phyloP scores from a whole-genome alignment of 2,113 vertebrate genomes.

The Pycnonotus jocosus region DNA sequence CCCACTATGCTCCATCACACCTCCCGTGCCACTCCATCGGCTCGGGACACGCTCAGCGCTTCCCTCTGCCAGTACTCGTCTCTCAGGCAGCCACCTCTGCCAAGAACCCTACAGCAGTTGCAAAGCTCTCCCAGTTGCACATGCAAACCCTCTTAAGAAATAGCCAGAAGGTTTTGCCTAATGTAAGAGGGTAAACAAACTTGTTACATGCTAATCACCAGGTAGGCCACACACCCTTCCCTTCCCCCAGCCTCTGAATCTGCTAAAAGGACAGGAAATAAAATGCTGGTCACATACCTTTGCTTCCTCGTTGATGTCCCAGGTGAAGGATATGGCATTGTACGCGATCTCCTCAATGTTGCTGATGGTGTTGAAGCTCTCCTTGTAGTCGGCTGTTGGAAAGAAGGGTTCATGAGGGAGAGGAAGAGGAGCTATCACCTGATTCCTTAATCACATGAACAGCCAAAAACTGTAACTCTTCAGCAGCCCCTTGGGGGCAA shows the following conservation, averaged over 20 bases:
- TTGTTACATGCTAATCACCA: conserved; percentile 14
- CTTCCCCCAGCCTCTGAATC: background rate
- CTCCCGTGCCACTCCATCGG: background rate
- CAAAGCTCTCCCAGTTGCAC: conserved; percentile 18
- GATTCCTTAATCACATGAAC: background rate
- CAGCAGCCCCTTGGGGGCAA: background rate
- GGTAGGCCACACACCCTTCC: conserved; percentile 9
- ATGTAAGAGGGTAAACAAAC: conserved; percentile 31
- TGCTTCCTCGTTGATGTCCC: conserved; percentile 97
- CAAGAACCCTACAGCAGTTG: conserved; percentile 18
- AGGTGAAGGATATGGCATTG: conserved; percentile 97
- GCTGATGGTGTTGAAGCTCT: conserved; percentile 98
- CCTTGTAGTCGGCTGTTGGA: conserved; percentile 93
- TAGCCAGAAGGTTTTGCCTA: conserved; percentile 17
- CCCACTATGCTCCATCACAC: background rate
- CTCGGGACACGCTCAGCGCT: background rate
- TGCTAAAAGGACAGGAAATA: background rate
- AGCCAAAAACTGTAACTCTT: background rate
- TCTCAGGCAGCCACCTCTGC: background rate
- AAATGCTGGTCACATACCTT: conserved; percentile 76
- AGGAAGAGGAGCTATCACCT: background rate
- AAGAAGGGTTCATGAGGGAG: background rate
- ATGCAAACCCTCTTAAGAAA: conserved; percentile 20
- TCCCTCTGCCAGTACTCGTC: conserved; percentile 13
- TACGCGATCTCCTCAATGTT: conserved; percentile 98